A percentile compares a stretch with the other conserved stretches of the same genome.
phyloP scores from a whole-genome alignment of 2,888 invertebrate species.

The Watsonalla binaria region DNA sequence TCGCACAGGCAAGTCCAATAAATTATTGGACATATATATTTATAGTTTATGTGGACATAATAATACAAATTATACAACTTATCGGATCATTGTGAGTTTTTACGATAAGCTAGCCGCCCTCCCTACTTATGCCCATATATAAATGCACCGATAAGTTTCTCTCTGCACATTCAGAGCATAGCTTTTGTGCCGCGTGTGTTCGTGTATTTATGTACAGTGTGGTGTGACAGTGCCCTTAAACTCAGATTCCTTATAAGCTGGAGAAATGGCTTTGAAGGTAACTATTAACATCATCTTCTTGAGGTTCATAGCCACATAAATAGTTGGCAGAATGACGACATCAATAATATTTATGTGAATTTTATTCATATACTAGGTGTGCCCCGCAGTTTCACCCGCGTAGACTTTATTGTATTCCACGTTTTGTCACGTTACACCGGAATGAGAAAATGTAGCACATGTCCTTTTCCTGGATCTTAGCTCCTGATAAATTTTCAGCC shows the following conservation, averaged over 20 bases:
- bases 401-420: too few species aligned
- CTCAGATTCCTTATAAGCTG: conserved; percentile 24
- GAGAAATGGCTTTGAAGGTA: conserved; percentile 59
- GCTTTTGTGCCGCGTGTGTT: conserved; percentile 35
- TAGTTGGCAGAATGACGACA: too few species aligned
- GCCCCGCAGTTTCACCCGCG: too few species aligned
- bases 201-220: conserved; percentile 16
- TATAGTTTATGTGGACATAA: conserved; percentile 10
- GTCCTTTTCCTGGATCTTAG: too few species aligned
- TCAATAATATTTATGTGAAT: too few species aligned
- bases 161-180: conserved; percentile 48
- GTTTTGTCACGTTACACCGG: too few species aligned
- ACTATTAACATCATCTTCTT: conserved; percentile 5
- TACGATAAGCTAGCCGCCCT: conserved; percentile 16
- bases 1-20: too few species aligned
- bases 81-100: background rate
- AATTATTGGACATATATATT: conserved; percentile 7
- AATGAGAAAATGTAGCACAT: too few species aligned
- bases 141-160: conserved; percentile 47
- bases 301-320: too few species aligned
- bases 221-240: conserved; percentile 27
- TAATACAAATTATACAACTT: background rate
- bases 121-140: conserved; percentile 39
- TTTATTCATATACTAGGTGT: too few species aligned
- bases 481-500: too few species aligned